A percentile compares a stretch with the other conserved stretches of the same genome.
These are phyloP conservation scores for Melozone crissalis DNA, from an alignment of 2,113 vertebrate species.

Conservation along the genomic window DNA sequence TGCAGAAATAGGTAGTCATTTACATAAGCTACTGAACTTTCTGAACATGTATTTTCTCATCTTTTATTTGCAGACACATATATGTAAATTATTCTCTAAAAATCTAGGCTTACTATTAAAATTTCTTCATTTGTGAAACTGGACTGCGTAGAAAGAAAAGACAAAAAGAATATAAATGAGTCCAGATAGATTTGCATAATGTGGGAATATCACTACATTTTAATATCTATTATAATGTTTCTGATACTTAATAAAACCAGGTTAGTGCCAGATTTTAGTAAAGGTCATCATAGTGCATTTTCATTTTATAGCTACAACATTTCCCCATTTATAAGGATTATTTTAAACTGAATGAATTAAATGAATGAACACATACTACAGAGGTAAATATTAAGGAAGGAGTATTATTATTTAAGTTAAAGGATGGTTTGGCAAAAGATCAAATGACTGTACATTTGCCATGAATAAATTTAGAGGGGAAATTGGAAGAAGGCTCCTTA, in stretches of 20 bases:
- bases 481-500: background rate
- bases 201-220: slow-evolving; percentile 14
- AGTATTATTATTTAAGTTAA: slow-evolving; percentile 27
- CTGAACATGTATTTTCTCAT: background rate
- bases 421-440: slow-evolving; percentile 34
- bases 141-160: background rate
- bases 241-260: slow-evolving; percentile 53
- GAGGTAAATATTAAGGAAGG: slow-evolving; percentile 50
- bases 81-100: background rate
- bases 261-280: slow-evolving; percentile 24
- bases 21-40: background rate
- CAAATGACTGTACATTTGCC: slow-evolving; percentile 9
- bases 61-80: background rate
- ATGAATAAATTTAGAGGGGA: slow-evolving; percentile 37
- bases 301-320: slow-evolving; percentile 49
- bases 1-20: background rate
- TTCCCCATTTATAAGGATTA: slow-evolving; percentile 55
- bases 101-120: background rate
- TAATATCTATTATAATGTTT: slow-evolving; percentile 54
- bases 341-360: slow-evolving; percentile 33
- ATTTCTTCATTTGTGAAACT: background rate
- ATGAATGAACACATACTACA: slow-evolving; percentile 6
- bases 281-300: slow-evolving; percentile 47
- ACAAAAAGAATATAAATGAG: background rate
- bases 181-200: slow-evolving; percentile 10